Evolutionary conservation across 2,113 vertebrate genomes (phyloP), one percentile per base, ranked within the genome.

Genomic region (Dipodomys spectabilis): DNA sequence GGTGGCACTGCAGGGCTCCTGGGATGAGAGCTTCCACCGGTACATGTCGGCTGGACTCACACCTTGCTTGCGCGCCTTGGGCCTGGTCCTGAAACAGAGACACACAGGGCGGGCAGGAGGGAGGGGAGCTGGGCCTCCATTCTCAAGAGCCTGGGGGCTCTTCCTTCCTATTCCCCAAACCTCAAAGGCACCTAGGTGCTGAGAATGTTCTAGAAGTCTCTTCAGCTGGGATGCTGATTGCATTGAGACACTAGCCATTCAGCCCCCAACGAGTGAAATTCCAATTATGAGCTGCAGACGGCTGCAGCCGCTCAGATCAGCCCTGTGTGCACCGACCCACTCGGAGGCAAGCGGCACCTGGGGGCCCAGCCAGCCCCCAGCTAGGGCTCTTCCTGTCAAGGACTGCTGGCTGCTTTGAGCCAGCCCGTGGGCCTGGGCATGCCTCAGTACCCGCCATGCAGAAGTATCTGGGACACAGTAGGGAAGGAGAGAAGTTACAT

Each of bases 1-100:
- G 74, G 99, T 99, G 97, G 99, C 99, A 82, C 99, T 99, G 98
- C 99, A 99, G 75, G 99, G 99, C 98, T 99, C 99, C 2, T 99
- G 99, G 19, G 99, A 99, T 3, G 99, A 99, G 22, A 99, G 98
- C 89, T 99, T 99, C 99, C 99, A 99, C 92, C 99, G 98, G 97
- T 99, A 99, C 99, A 99, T 99, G 97, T 99, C 99, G 4, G 99
- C 99, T 0, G 99, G 97, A 92, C 99, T 99, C 97, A 99, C 97
- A 73, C 99, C 99, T 95, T 98, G 98, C 98, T 99, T 99, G 96
- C 98, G 98, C 28, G 98, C 96, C 97, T 99, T 99, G 96, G 99
- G 98, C 97, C 99, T 98, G 97, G 98, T 98, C 97, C 99, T 99
- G 98, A 92, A 96, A 97, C 39, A 88, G 92, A 90, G 25, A 4